Evolutionary conservation across 2,888 invertebrate species (phyloP).

Genomic region (Strigamia crassipes): DNA sequence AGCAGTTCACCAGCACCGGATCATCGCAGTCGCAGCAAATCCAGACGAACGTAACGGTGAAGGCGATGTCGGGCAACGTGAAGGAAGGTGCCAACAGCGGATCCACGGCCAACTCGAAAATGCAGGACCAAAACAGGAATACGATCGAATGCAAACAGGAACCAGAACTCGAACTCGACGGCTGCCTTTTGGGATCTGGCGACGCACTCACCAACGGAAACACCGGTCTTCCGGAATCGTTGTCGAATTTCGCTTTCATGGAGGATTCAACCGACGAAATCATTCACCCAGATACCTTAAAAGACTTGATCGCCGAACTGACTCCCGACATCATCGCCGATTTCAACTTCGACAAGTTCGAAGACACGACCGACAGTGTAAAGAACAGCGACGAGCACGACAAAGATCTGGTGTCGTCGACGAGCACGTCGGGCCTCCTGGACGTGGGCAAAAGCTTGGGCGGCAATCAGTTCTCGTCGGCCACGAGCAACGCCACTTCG

Average conservation of each 20-base stretch:
- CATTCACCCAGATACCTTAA: constrained; percentile 75
- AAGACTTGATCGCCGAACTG: constrained; percentile 83
- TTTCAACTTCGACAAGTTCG: constrained; percentile 65
- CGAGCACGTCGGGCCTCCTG: neutral
- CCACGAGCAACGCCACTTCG: neutral
- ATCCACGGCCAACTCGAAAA: neutral
- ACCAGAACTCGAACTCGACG: constrained; percentile 77
- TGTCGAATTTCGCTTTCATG: constrained; percentile 50
- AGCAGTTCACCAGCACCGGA: constrained; percentile 77
- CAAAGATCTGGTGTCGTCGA: constrained; percentile 38
- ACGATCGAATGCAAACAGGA: constrained; percentile 73
- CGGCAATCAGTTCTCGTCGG: neutral
- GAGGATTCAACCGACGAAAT: constrained; percentile 82
- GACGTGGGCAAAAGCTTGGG: constrained; percentile 25
- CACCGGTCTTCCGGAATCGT: constrained; percentile 49
- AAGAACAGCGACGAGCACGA: constrained; percentile 35
- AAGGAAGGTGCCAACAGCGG: constrained; percentile 45
- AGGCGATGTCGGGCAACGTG: constrained; percentile 66
- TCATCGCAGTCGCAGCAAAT: constrained; percentile 88
- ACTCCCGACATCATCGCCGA: constrained; percentile 81
- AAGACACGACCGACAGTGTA: constrained; percentile 47
- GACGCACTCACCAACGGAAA: constrained; percentile 31
- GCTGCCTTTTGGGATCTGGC: constrained; percentile 66
- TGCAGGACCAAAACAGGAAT: neutral
- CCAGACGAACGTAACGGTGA: constrained; percentile 87